Percentiles rank a stretch among this genome's conserved stretches.
phyloP scores from a whole-genome alignment of 2,797 vertebrate genomes.

The Callimico goeldii region DNA sequence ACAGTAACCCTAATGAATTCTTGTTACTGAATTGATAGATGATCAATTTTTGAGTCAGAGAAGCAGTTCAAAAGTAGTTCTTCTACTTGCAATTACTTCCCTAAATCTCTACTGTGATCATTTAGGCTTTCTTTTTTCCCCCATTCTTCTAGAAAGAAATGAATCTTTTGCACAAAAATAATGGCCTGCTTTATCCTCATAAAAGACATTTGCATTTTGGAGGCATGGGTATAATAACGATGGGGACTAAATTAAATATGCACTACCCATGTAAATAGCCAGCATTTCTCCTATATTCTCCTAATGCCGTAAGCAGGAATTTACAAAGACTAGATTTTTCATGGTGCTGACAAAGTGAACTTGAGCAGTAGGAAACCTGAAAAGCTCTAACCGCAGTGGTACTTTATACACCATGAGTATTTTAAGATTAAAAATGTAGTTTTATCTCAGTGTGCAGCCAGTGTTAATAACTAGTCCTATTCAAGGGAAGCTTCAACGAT shows the following conservation, averaged over 20 bases:
- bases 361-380: conserved; percentile 62
- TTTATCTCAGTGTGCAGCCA: conserved; percentile 81
- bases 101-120: conserved; percentile 62
- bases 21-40: conserved; percentile 56
- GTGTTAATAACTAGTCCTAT: conserved; percentile 80
- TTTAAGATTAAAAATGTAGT: conserved; percentile 81
- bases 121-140: neutral
- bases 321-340: conserved; percentile 61
- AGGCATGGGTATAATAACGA: neutral
- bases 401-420: conserved; percentile 76
- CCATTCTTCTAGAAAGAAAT: conserved; percentile 40
- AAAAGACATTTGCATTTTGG: conserved; percentile 50
- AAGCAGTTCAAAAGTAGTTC: conserved; percentile 50
- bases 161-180: conserved; percentile 40
- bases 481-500: conserved; percentile 76
- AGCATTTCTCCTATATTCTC: conserved; percentile 7
- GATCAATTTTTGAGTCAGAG: conserved; percentile 44
- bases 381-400: conserved; percentile 70
- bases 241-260: conserved; percentile 42
- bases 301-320: conserved; percentile 24
- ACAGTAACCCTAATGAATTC: conserved; percentile 50
- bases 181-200: conserved; percentile 55
- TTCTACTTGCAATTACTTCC: conserved; percentile 36
- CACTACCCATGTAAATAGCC: conserved; percentile 37
- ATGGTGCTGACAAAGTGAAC: conserved; percentile 68